phyloP scores from a whole-genome alignment of 2,888 invertebrate genomes.

The Drosophila tripunctata region DNA sequence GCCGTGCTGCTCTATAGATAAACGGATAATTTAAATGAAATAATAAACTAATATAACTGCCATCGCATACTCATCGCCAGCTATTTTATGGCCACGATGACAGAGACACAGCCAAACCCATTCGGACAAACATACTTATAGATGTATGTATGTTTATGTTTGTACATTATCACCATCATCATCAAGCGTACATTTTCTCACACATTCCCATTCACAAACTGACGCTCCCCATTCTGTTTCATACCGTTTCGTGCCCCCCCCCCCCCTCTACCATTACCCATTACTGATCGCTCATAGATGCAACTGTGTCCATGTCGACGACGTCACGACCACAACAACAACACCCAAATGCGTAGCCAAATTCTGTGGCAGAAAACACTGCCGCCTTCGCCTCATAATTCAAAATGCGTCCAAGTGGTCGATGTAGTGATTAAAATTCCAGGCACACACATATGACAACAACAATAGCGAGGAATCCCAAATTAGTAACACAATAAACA shows the following conservation, averaged over 20 bases:
- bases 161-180: slow-evolving; percentile 47
- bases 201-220: slow-evolving; percentile 70
- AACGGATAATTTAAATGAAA: slow-evolving; percentile 60
- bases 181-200: slow-evolving; percentile 63
- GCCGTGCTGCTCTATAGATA: slow-evolving; percentile 48
- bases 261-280: neutral
- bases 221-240: slow-evolving; percentile 42
- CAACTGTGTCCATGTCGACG: slow-evolving; percentile 39
- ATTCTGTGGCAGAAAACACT: slow-evolving; percentile 28
- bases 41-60: slow-evolving; percentile 66
- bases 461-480: slow-evolving; percentile 66
- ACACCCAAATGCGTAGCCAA: no score
- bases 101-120: slow-evolving; percentile 30
- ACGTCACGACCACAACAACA: slow-evolving; percentile 56
- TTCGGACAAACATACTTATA: slow-evolving; percentile 13
- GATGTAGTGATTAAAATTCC: slow-evolving; percentile 76
- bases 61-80: slow-evolving; percentile 44
- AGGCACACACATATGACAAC: slow-evolving; percentile 59
- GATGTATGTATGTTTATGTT: slow-evolving; percentile 7
- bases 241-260: no score
- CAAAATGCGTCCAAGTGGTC: slow-evolving; percentile 70
- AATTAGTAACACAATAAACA: slow-evolving; percentile 80
- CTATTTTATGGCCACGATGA: slow-evolving; percentile 51
- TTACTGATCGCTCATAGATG: neutral
- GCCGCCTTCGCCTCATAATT: slow-evolving; percentile 68